phyloP scores from a whole-genome alignment of 1,140 invertebrate species.

The Acromyrmex heyeri region DNA sequence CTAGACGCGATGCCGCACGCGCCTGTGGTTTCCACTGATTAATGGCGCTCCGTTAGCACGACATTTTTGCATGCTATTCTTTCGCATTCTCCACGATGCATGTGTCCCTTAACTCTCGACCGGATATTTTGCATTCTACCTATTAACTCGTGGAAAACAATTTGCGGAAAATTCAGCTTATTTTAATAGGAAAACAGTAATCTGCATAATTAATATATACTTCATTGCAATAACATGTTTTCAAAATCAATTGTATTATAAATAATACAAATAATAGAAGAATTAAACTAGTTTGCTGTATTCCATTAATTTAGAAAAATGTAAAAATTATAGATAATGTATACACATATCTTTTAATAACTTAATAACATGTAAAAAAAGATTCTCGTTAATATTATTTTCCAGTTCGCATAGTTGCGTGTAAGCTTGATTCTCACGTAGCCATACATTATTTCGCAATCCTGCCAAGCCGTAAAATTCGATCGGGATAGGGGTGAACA shows the following conservation, averaged over 20 bases:
- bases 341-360: neutral
- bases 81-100: constrained; percentile 15
- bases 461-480: constrained; percentile 48
- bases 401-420: neutral
- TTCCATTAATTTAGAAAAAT: neutral
- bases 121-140: constrained; percentile 30
- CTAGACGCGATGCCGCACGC: constrained; percentile 48
- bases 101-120: constrained; percentile 20
- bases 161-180: neutral
- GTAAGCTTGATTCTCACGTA: constrained; percentile 13
- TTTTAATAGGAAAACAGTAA: neutral
- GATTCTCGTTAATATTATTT: neutral
- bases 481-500: constrained; percentile 64
- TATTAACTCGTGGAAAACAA: constrained; percentile 31
- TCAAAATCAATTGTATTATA: neutral
- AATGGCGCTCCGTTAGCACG: constrained; percentile 44
- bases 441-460: constrained; percentile 45
- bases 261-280: neutral
- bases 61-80: constrained; percentile 47
- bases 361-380: no score
- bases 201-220: neutral
- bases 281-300: neutral
- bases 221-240: neutral
- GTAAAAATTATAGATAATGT: neutral
- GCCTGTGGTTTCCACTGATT: constrained; percentile 55